phyloP scores from a whole-genome alignment of 2,113 vertebrate genomes.

The Mungos mungo region DNA sequence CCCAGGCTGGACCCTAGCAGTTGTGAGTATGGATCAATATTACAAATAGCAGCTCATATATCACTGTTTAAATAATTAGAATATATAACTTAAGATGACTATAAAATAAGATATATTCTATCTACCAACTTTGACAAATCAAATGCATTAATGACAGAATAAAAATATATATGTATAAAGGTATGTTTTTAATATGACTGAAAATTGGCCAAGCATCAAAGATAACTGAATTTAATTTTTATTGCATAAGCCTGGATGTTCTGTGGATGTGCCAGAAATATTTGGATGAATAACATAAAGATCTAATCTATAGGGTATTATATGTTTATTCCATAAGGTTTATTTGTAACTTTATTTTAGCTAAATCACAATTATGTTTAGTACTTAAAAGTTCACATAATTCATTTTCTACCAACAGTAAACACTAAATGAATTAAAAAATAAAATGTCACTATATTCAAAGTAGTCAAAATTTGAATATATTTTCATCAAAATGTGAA shows the following conservation, averaged over 20 bases:
- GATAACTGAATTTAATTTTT: not conserved
- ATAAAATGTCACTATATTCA: not conserved
- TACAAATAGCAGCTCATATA: not conserved
- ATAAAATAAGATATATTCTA: not conserved
- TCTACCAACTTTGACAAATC: not conserved
- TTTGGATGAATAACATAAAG: not conserved
- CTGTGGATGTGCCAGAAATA: not conserved
- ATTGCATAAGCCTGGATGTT: not conserved
- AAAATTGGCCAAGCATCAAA: not conserved
- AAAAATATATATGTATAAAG: not conserved
- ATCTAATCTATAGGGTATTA: not conserved
- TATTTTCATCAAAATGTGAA: not conserved
- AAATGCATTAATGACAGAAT: not conserved
- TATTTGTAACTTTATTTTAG: not conserved
- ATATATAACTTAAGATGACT: not conserved
- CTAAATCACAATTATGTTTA: not conserved
- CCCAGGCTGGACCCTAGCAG: not conserved
- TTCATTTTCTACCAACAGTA: not conserved
- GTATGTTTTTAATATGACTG: not conserved
- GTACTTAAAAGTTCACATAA: not conserved
- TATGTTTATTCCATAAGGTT: not conserved
- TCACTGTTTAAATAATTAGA: not conserved
- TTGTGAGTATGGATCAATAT: not conserved
- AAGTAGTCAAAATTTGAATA: not conserved
- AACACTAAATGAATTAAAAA: not conserved